Evolutionary conservation across 2,113 vertebrate genomes (phyloP).

Genomic region (Gnathonemus longibarbis): DNA sequence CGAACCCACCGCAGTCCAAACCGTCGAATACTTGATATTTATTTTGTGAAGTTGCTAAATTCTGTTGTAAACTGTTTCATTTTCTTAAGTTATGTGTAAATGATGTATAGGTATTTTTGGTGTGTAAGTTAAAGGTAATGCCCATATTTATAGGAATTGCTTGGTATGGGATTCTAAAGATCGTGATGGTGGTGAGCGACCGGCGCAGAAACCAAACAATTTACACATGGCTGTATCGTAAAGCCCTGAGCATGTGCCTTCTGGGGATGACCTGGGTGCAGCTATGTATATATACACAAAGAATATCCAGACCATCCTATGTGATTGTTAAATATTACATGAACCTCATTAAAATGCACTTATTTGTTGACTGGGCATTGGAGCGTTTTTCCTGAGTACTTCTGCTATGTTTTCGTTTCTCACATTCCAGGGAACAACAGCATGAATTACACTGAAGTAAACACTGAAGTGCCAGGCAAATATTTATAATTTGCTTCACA

Average conservation of each 20-base stretch:
- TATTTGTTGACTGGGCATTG: not conserved
- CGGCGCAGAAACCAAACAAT: not conserved
- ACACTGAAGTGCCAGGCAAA: not conserved
- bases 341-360: not conserved
- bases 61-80: conserved; percentile 54
- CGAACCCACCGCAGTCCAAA: conserved; percentile 40
- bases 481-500: not conserved
- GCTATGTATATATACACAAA: not conserved
- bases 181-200: not conserved
- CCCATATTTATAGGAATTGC: not conserved
- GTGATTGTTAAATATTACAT: not conserved
- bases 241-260: not conserved
- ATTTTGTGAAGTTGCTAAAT: conserved; percentile 59
- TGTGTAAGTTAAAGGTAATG: conserved; percentile 16
- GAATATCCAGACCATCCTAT: not conserved
- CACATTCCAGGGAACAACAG: not conserved
- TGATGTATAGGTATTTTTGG: conserved; percentile 51
- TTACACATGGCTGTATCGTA: not conserved
- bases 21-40: conserved; percentile 57
- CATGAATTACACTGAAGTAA: not conserved
- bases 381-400: not conserved
- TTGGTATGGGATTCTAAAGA: not conserved
- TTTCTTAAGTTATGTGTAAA: conserved; percentile 65
- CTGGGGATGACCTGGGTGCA: not conserved
- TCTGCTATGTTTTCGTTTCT: not conserved